Conservation (phyloP, 2,797 vertebrate species). For the Coracias cyanogaster region DNA sequence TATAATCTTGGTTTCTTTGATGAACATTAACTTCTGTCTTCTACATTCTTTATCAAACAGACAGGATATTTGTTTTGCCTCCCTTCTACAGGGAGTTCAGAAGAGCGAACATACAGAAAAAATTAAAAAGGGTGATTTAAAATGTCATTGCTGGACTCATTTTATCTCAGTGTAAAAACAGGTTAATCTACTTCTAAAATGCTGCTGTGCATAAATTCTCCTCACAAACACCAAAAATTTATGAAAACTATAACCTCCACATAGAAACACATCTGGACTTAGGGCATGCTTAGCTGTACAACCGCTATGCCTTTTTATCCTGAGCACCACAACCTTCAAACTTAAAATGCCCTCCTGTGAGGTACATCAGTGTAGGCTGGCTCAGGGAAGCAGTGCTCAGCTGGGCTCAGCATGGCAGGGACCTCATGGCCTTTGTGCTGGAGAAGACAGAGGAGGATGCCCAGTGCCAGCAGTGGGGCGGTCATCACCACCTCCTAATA, state of each 20-base stretch:
- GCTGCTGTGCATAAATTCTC: neutral
- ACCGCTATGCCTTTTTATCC: neutral
- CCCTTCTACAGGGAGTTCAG: neutral
- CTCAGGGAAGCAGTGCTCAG: fast-evolving
- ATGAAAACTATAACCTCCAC: neutral
- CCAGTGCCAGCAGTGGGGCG: fast-evolving
- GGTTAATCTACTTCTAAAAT: neutral
- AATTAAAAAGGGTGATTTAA: neutral
- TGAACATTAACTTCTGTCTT: slow-evolving; percentile 53
- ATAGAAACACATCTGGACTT: neutral
- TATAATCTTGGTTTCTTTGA: slow-evolving; percentile 73
- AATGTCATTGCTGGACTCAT: neutral
- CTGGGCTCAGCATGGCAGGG: neutral
- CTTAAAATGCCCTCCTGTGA: neutral
- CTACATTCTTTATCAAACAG: slow-evolving; percentile 50
- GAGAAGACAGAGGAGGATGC: fast-evolving
- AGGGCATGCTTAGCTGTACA: neutral
- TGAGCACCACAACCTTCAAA: neutral
- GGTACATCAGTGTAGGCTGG: neutral
- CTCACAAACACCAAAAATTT: neutral
- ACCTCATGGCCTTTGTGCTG: neutral
- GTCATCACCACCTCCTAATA: neutral
- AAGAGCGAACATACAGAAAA: neutral
- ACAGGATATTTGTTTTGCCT: slow-evolving; percentile 52
- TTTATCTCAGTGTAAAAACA: neutral